Evolutionary conservation across 2,888 invertebrate species (phyloP).

Genomic region (Diachrysia chrysitis): DNA sequence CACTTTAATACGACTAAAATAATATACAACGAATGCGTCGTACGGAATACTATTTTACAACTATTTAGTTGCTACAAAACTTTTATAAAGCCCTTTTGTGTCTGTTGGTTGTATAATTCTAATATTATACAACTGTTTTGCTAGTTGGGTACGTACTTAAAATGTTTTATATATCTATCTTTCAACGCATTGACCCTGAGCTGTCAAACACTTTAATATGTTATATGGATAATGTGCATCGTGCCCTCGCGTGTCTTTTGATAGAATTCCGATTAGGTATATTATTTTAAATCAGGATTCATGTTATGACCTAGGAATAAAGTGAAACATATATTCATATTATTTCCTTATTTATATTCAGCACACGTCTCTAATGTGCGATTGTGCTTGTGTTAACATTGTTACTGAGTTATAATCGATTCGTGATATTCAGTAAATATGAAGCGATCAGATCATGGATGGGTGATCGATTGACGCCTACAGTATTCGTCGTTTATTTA

Average conservation of each 20-base stretch:
- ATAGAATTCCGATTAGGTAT: constrained; percentile 13
- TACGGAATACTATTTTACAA: no score
- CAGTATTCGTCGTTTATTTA: background rate
- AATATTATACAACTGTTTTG: no score
- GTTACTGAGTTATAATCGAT: background rate
- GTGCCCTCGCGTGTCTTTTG: constrained; percentile 19
- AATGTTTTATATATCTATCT: background rate
- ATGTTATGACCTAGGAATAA: constrained; percentile 41
- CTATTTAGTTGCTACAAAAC: no score
- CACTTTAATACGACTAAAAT: no score
- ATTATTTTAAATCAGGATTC: constrained; percentile 27
- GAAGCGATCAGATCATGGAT: background rate
- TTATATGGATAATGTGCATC: constrained; percentile 11
- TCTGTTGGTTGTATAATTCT: no score
- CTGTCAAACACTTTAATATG: constrained; percentile 34
- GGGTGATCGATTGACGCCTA: background rate
- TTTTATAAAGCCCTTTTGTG: no score
- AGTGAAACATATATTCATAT: constrained; percentile 22
- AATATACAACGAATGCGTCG: no score
- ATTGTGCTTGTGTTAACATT: constrained; percentile 10
- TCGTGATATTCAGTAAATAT: background rate
- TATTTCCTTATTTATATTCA: constrained; percentile 39
- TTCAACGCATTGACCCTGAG: background rate
- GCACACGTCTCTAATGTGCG: constrained; percentile 24
- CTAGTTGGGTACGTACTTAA: background rate